Base-by-base conservation (phyloP, 2,797 vertebrate species). In the Sebastes hopkinsi region DNA sequence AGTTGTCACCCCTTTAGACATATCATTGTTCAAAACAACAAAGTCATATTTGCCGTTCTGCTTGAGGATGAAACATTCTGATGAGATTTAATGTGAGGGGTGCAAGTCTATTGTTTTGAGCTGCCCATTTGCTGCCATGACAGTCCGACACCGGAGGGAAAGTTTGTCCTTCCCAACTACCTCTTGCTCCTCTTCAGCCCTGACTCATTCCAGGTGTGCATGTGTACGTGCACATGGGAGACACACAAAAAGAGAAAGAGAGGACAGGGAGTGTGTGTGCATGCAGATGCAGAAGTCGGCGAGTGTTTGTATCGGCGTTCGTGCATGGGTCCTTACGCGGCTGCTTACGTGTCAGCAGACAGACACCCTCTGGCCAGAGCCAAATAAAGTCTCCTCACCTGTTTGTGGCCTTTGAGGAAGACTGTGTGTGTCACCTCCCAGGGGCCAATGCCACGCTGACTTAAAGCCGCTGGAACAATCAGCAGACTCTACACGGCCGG, bases 381-480 rank as follows among this genome's bases (percentile, higher is more conserved):
- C 88, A 90, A 91, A 94, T 89, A 92, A 93, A 92, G 95, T 91
- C 87, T 92, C 87, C 81, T 94, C 93, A 95, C 95, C 94, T 94
- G 94, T 94, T 93, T 87, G 75, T 84, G 89, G 91, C 88, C 89
- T 92, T 89, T 93, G 90, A 93, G 90, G 86, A 85, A 92, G 84
- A 94, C 84, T 80, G 77, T 86, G 83, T 92, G 88, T 92, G 92
- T 93, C 93, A 93, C 70, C 72, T 92, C 93, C 93, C 89, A 32
- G 84, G 88, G 94, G 91, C 72, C 74, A 78, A 22, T 94, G 94
- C 86, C 94, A 92, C 3, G 76, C 76, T 83, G 79, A 89, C 82
- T 95, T 91, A 94, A 82, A 89, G 83, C 87, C 23, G 61, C 82
- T 84, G 87, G 68, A 92, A 92, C 92, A 87, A 84, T 91, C 89